phyloP scores from a whole-genome alignment of 2,888 invertebrate species.

The Tenthredo amoena region DNA sequence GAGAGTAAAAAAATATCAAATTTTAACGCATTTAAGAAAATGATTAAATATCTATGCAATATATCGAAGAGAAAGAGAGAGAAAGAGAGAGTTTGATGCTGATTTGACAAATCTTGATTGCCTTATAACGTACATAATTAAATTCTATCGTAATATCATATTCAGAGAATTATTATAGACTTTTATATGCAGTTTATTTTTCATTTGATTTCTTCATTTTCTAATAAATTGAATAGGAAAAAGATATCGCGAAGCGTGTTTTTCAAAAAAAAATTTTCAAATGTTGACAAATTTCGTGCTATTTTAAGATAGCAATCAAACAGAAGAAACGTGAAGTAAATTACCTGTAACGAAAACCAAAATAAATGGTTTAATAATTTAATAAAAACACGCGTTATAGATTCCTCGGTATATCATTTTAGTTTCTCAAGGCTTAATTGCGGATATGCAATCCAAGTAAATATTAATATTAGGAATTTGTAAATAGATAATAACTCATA shows the following conservation, averaged over 20 bases:
- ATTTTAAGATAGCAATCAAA: background rate
- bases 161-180: background rate
- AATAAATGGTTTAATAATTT: background rate
- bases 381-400: background rate
- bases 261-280: background rate
- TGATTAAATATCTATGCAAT: background rate
- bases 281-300: background rate
- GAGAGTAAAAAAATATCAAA: background rate
- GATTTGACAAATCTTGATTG: background rate
- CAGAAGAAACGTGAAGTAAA: background rate
- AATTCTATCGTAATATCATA: background rate
- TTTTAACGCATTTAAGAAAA: background rate
- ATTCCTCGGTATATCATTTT: background rate
- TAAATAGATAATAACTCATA: slow-evolving; percentile 11
- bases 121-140: background rate
- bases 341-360: background rate
- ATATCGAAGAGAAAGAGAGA: background rate
- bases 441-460: background rate
- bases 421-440: background rate
- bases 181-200: slow-evolving; percentile 7
- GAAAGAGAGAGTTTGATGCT: background rate
- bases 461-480: slow-evolving; percentile 26
- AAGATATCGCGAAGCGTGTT: background rate
- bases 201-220: background rate
- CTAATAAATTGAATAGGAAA: background rate